Evolutionary conservation across 2,797 vertebrate species (phyloP), one percentile per base, ranked within the genome.

Genomic region (Schizopygopsis malacanthus): DNA sequence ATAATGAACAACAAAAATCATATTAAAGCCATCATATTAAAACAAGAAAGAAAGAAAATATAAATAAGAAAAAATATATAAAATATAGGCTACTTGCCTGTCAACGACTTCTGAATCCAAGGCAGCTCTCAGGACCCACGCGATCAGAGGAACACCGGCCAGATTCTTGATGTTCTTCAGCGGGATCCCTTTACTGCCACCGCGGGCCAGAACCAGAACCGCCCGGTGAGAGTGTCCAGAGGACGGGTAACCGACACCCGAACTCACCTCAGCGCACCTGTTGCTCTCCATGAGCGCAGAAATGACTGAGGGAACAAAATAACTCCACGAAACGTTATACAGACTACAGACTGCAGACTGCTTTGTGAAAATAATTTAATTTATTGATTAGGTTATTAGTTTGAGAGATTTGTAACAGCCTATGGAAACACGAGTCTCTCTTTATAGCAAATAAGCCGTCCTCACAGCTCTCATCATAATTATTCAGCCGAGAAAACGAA

Each of bases 101-200:
- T 97, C 92, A 82, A 98, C 97, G 82, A 92, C 71, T 0, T 91
- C 89, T 0, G 96, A 92, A 88, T 98, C 97, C 39, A 90, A 3
- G 0, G 97, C 97, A 0, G 97, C 96, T 59, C 97, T 93, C 86
- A 98, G 91, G 10, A 97, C 97, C 98, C 98, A 99, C 12, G 95
- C 97, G 22, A 99, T 90, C 18, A 99, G 97, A 1, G 98, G 97
- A 0, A 97, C 93, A 0, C 98, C 97, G 0, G 97, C 97, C 65
- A 98, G 87, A 89, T 89, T 93, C 88, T 97, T 98, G 89, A 99
- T 97, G 93, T 99, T 99, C 88, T 99, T 99, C 89, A 97, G 93
- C 0, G 96, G 97, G 82, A 99, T 99, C 0, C 97, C 97, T 90
- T 98, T 98, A 83, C 97, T 98, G 18, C 98, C 98, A 22, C 97